Base-by-base conservation (phyloP, 1,140 invertebrate species). In the Drosophila subpulchrella region DNA sequence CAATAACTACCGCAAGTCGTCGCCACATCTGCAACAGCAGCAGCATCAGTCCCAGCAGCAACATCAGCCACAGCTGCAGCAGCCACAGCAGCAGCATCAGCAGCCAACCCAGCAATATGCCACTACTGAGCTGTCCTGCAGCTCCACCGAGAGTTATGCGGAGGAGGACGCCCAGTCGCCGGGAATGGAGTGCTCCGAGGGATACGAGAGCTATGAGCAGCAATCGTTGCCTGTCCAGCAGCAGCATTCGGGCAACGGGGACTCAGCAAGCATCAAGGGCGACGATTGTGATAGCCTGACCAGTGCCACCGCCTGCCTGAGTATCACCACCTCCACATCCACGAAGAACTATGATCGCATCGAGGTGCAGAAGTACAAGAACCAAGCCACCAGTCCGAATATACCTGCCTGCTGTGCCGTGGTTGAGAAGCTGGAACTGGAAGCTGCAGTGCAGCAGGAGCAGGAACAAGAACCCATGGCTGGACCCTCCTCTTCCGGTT, bases 341-440 rank as follows among this genome's bases (percentile, higher is more conserved):
- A 91, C 91, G 11, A 92, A 92, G 75, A 91, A 83, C 78, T 92
- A 91, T 48, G 91, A 92, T 56, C 90, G 91, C 55, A 92, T 92
- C 32, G 91, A 92, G 75, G 90, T 92, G 58, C 91, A 92, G 51
- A 92, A 92, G 75, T 91, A 91, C 54, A 92, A 92, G 65, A 91
- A 92, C 58, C 91, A 92, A 81, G 90, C 91, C 24, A 92, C 91
- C 55, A 92, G 91, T 86, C 91, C 91, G 36, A 92, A 92, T 36
- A 92, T 92, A 68, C 91, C 91, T 34, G 79, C 72, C 57, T 89
- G 83, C 46, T 88, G 83, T 88, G 79, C 74, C 3, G 59, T 50
- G 27, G 67, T 61, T n/a, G 78, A 89, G 58, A 78, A 80, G 27
- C 65, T 71, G 10, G 83, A 88, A 56, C 36, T 63, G 63, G 58